phyloP scores from a whole-genome alignment of 2,888 invertebrate species.

The Digitonthophagus gazella region DNA sequence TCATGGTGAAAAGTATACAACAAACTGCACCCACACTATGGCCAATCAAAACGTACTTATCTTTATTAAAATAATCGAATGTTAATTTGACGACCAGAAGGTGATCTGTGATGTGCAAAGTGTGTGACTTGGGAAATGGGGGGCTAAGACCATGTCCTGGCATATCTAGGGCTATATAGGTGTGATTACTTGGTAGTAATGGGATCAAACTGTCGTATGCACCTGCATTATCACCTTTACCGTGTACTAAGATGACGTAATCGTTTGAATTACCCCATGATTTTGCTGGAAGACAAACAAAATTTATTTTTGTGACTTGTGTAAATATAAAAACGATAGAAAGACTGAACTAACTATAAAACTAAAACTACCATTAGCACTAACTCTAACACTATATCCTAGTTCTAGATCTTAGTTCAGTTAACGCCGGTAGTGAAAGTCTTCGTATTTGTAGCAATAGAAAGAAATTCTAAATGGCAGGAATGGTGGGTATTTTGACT shows the following conservation, averaged over 20 bases:
- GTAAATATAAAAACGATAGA: too few species aligned
- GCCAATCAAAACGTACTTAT: background rate
- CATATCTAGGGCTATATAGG: conserved; percentile 55
- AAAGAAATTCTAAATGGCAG: too few species aligned
- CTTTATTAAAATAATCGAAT: conserved; percentile 2
- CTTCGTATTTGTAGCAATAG: too few species aligned
- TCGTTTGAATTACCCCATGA: conserved; percentile 59
- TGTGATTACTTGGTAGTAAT: conserved; percentile 52
- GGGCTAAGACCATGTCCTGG: conserved; percentile 63
- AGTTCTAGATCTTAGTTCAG: too few species aligned
- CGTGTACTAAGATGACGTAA: conserved; percentile 60
- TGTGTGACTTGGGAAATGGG: conserved; percentile 49
- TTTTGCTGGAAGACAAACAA: conserved; percentile 50
- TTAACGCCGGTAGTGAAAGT: too few species aligned
- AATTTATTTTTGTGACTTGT: too few species aligned
- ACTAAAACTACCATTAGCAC: too few species aligned
- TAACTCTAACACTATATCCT: too few species aligned
- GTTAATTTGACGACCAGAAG: background rate
- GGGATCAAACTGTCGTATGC: conserved; percentile 58
- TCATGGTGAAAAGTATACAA: conserved; percentile 3
- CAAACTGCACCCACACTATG: conserved; percentile 1
- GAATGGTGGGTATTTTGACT: too few species aligned
- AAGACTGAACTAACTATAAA: too few species aligned
- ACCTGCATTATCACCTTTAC: conserved; percentile 60
- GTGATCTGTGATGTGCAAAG: conserved; percentile 23